Conservation (phyloP, 1,140 invertebrate species). For the Drosophila murphyi region DNA sequence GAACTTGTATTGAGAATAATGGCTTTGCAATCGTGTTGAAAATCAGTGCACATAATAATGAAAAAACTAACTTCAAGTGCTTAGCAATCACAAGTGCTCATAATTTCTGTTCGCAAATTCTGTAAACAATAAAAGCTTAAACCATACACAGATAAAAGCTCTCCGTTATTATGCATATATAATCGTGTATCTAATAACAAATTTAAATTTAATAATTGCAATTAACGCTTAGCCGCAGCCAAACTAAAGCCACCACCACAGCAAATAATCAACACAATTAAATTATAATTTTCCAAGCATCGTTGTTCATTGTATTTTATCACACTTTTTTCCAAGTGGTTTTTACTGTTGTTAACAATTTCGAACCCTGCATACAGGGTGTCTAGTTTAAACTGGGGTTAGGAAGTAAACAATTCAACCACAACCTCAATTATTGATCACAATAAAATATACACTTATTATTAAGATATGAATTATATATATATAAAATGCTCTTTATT, state of each 20-base stretch:
- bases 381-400: not conserved
- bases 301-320: slow-evolving; percentile 23
- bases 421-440: not conserved
- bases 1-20: not conserved
- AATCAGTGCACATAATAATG: not conserved
- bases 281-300: slow-evolving; percentile 20
- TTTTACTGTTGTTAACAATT: slow-evolving; percentile 21
- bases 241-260: slow-evolving; percentile 31
- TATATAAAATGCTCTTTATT: too few relatives aligned
- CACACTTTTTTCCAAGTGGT: slow-evolving; percentile 5
- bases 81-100: not conserved
- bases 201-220: slow-evolving; percentile 58
- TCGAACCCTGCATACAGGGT: slow-evolving; percentile 18
- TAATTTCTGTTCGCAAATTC: not conserved
- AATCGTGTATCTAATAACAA: slow-evolving; percentile 4
- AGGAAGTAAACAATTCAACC: not conserved
- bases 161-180: not conserved
- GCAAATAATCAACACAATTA: slow-evolving; percentile 37
- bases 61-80: not conserved
- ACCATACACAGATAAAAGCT: not conserved
- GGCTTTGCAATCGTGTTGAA: not conserved
- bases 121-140: slow-evolving; percentile 24
- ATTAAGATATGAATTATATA: too few relatives aligned
- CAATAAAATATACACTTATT: not conserved
- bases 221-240: slow-evolving; percentile 36